Conservation (phyloP, 64 coral and sea anemone genomes). For the Montipora foliosa region DNA sequence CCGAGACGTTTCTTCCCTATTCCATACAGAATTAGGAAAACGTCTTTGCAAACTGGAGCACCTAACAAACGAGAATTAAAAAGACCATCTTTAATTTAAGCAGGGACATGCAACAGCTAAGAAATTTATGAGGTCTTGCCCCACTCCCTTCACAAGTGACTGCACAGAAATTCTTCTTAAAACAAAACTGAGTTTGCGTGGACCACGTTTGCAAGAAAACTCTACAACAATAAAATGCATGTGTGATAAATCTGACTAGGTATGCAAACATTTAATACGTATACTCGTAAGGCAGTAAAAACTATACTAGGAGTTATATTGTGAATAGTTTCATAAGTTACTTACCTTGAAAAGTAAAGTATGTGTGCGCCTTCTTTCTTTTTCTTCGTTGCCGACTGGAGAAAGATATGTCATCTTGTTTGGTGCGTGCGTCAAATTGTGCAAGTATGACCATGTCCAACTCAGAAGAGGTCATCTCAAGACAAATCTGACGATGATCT, state of each 20-base stretch:
- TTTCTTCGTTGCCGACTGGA: slow-evolving; percentile 3
- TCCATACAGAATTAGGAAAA: not conserved
- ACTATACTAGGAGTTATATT: too few species aligned
- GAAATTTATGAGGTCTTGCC: not conserved
- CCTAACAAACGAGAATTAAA: slow-evolving; percentile 2
- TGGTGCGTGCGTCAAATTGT: slow-evolving; percentile 6
- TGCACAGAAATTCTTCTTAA: too few species aligned
- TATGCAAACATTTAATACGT: too few species aligned
- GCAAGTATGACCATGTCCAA: slow-evolving; percentile 24
- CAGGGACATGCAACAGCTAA: not conserved
- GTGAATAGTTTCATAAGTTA: too few species aligned
- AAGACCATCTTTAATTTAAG: not conserved
- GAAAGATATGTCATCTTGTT: not conserved
- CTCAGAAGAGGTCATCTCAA: not conserved
- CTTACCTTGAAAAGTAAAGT: slow-evolving; percentile 31
- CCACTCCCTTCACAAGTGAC: too few species aligned
- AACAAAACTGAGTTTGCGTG: not conserved
- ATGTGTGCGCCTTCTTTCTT: not conserved
- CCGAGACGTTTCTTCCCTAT: slow-evolving; percentile 28
- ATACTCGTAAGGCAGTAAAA: too few species aligned
- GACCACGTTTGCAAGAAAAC: too few species aligned
- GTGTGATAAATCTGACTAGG: too few species aligned
- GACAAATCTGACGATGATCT: slow-evolving; percentile 1
- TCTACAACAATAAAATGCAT: too few species aligned
- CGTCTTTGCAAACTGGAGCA: slow-evolving; percentile 27